Percentiles rank a stretch among this genome's conserved stretches.
phyloP scores from a whole-genome alignment of 2,113 vertebrate species.

The Oplegnathus fasciatus region DNA sequence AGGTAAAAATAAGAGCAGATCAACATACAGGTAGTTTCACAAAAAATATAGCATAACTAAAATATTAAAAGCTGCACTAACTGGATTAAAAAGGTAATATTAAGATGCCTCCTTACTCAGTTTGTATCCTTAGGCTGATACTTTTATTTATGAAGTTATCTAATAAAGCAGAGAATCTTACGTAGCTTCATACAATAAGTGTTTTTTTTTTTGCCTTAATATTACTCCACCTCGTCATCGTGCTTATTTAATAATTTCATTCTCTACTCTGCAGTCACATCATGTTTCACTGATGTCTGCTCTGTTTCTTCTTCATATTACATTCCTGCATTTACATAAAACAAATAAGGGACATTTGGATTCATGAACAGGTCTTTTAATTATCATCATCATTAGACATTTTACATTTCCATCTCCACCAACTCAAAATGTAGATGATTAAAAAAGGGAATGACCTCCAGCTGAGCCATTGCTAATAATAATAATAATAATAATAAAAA shows the following conservation, averaged over 20 bases:
- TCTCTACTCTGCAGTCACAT: not conserved
- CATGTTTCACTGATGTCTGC: not conserved
- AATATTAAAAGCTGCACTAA: not conserved
- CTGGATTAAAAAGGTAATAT: not conserved
- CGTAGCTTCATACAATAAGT: no score
- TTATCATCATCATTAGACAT: no score
- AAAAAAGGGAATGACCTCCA: not conserved
- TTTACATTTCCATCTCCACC: not conserved
- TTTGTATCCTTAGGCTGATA: no score
- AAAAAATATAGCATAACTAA: not conserved
- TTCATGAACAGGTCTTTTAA: not conserved
- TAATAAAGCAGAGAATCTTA: no score
- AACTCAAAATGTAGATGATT: not conserved
- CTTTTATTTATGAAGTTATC: no score
- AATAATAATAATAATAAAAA: not conserved
- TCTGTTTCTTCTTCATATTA: not conserved
- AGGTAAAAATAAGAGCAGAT: not conserved
- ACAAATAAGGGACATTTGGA: not conserved
- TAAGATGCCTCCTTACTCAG: not conserved
- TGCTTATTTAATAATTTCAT: not conserved
- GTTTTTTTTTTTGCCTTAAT: no score
- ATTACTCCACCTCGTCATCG: no score
- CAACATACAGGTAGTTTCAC: not conserved
- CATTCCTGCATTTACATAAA: not conserved
- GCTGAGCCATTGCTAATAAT: not conserved